Base-by-base conservation (phyloP, 2,888 invertebrate genomes). In the Phorcus lineatus region DNA sequence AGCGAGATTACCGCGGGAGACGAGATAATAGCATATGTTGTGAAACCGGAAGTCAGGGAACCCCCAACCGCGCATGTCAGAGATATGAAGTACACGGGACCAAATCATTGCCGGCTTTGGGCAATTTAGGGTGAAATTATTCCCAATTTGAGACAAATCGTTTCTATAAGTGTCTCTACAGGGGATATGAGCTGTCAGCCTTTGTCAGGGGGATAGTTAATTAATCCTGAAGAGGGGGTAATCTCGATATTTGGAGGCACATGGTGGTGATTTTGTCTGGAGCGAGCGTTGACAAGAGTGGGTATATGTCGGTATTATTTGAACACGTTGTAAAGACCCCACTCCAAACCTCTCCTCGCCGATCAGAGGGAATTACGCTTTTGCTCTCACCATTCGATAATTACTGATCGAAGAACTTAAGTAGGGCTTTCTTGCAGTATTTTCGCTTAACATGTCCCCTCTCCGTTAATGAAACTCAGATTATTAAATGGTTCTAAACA, bases 121-220 rank as follows among this genome's bases (percentile, higher is more conserved):
- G 70, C 70, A 70, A 70, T 70, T 70, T 70, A 70, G 70, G 31
- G 17, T 70, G 70, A 70, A 70, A 70, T 70, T 70, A 70, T 70
- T 70, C 70, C 40, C 70, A 70, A 70, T 70, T 70, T 70, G 70
- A 36, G 40, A 70, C 70, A 36, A 70, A 70, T 70, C 70, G 70
- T 17, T 70, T 36, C 36, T 70, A 40, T 70, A 70, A 70, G 70
- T 70, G 70, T 31, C 70, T 70, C 70, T 40, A 19, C 36, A 19
- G 70, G 62, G 70, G 70, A 36, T 70, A 47, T 36, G 70, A 40
- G 36, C 70, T 70, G 70, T 70, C 70, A 70, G 70, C 19, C 36
- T 70, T 70, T 70, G 70, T 70, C 70, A 70, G 70, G 19, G 16
- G 36, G 70, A 28, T 19, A 19, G 31, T 70, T 70, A 70, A 70